phyloP scores from a whole-genome alignment of 2,888 invertebrate species.

The Apamea epomidion region DNA sequence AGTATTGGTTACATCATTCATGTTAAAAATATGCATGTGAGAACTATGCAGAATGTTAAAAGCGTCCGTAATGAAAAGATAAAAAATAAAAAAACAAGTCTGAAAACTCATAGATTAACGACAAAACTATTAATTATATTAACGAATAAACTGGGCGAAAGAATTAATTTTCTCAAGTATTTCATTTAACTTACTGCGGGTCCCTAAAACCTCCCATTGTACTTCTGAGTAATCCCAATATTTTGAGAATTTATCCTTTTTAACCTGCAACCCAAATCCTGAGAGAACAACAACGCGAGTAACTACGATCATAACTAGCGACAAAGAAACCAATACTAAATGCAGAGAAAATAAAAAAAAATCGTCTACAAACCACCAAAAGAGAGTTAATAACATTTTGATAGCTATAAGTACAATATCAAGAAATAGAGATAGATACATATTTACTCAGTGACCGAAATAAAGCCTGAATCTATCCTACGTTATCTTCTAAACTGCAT shows the following conservation, averaged over 20 bases:
- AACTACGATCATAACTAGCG: not conserved
- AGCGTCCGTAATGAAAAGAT: too few species aligned
- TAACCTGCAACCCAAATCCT: too few species aligned
- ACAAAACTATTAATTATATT: not conserved
- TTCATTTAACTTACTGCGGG: not conserved
- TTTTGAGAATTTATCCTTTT: not conserved
- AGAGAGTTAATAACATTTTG: not conserved
- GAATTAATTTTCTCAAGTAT: not conserved
- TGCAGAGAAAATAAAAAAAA: not conserved
- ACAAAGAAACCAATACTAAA: not conserved
- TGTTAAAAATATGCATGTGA: too few species aligned
- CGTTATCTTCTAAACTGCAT: not conserved
- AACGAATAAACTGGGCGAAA: not conserved
- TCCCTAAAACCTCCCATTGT: not conserved
- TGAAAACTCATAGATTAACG: not conserved
- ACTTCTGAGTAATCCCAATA: not conserved
- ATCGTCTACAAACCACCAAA: not conserved
- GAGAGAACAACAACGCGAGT: not conserved
- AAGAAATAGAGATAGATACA: not conserved
- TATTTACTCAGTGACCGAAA: not conserved
- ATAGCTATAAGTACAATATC: not conserved
- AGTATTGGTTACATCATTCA: too few species aligned
- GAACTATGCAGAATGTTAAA: too few species aligned
- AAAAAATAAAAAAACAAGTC: not conserved
- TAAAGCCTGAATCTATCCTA: not conserved